Conservation (phyloP, 2,888 invertebrate species). For the Cheilosia vulpina region DNA sequence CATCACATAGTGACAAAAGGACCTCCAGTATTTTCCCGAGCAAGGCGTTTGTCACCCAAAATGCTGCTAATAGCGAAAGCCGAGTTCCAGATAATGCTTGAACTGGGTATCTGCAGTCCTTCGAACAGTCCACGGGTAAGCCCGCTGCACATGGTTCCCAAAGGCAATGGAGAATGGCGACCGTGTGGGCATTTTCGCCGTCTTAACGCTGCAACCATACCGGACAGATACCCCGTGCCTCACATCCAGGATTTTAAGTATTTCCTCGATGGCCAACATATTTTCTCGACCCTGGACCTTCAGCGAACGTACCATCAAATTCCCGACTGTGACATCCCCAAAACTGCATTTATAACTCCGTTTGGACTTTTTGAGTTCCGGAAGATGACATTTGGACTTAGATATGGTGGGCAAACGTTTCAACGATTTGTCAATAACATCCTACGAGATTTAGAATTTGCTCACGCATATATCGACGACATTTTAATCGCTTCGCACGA, state of each 20-base stretch:
- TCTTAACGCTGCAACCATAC: conserved; percentile 13
- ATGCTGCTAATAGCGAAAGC: conserved; percentile 25
- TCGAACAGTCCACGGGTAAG: conserved; percentile 28
- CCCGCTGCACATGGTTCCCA: conserved; percentile 21
- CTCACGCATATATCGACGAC: conserved; percentile 77
- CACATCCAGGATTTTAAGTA: conserved; percentile 16
- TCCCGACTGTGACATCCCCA: conserved; percentile 21
- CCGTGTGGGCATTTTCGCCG: conserved; percentile 29
- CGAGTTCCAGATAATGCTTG: conserved; percentile 17
- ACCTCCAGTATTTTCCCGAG: not conserved
- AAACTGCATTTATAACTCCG: conserved; percentile 77
- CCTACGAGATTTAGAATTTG: conserved; percentile 73
- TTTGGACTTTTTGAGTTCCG: conserved; percentile 79
- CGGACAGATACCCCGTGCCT: conserved; percentile 10
- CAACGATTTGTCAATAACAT: conserved; percentile 79
- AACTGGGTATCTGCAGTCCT: conserved; percentile 42
- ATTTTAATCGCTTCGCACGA: conserved; percentile 8
- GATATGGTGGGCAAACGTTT: conserved; percentile 79
- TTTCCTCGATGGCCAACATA: not conserved
- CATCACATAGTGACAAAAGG: conserved; percentile 6
- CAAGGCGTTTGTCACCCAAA: not conserved
- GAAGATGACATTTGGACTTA: conserved; percentile 79
- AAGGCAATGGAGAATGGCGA: conserved; percentile 1
- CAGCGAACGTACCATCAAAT: conserved; percentile 19
- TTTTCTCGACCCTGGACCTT: conserved; percentile 30